Conservation (phyloP, 2,888 invertebrate species). For the Pycnomerus fuliginosus region DNA sequence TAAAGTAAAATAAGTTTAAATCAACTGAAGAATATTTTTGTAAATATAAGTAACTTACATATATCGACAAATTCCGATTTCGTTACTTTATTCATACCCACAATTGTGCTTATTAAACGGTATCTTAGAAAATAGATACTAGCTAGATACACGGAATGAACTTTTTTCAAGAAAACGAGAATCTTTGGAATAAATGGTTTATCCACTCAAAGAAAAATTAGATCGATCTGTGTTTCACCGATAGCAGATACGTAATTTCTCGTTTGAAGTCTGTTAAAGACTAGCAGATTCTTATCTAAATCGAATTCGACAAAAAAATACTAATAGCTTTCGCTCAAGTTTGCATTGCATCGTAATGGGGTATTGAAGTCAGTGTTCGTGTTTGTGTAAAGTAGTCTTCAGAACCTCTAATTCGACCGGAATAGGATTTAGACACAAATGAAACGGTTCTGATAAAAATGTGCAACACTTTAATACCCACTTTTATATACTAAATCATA, state of each 20-base stretch:
- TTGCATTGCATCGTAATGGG: slow-evolving; percentile 29
- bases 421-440: slow-evolving; percentile 3
- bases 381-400: slow-evolving; percentile 11
- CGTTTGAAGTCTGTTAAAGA: slow-evolving; percentile 25
- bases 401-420: slow-evolving; percentile 3
- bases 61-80: no score
- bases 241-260: slow-evolving; percentile 30
- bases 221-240: no score
- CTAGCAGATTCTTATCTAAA: slow-evolving; percentile 30
- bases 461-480: not conserved
- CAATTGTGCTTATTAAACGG: no score
- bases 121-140: no score
- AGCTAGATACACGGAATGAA: no score
- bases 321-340: slow-evolving; percentile 32
- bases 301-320: slow-evolving; percentile 31
- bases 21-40: no score
- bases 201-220: no score
- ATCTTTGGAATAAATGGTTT: no score
- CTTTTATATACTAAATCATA: slow-evolving; percentile 6
- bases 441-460: not conserved
- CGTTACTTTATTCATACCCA: no score
- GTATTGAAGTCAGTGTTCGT: slow-evolving; percentile 8
- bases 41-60: no score
- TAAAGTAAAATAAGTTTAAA: no score
- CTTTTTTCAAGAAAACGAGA: no score